Base-by-base conservation (phyloP, 2,113 vertebrate genomes). In the Okapia johnstoni region DNA sequence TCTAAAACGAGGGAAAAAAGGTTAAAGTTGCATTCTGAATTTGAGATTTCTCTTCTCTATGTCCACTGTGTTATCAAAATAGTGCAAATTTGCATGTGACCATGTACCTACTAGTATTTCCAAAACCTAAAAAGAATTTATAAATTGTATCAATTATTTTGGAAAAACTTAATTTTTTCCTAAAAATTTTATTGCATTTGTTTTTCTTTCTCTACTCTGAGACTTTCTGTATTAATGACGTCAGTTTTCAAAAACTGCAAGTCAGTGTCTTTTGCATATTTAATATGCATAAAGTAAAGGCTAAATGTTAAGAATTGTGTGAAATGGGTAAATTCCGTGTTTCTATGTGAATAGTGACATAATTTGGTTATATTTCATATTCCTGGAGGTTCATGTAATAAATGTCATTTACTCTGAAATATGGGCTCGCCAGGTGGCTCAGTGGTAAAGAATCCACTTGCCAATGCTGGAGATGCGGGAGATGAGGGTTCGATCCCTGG, bases 1-100 rank as follows among this genome's bases (percentile, higher is more conserved):
- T 90, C 96, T 77, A 95, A 93, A 96, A 52, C 16, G 57, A 87
- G 50, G 13, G n/a, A 93, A 40, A 33, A 96, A 96, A 50, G 8
- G 88, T 80, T 84, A 89, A 90, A 93, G 43, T 77, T 66, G 76
- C 36, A 8, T 15, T 97, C 88, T 96, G 60, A 33, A 58, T 33
- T 23, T 36, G 73, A 28, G 91, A 48, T 73, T 73, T 73, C 50
- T 92, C 95, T 77, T 26, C 40, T 13, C 23, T 58, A 50, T 55
- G 13, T 85, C 60, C 55, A 90, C 16, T 93, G 66, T 92, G 70
- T 97, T 97, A 93, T 88, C 52, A 90, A 88, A 97, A 98, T 63
- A 6, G 48, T 87, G 79, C 77, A 63, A 8, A 91, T 94, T 97
- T 97, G 14, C 33, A 88, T 50, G 8, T 87, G 57, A 81, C 12